Percentiles rank a stretch among this genome's conserved stretches.
Conservation (phyloP, 92 coral and sea anemone species). For the Porites lobata region DNA sequence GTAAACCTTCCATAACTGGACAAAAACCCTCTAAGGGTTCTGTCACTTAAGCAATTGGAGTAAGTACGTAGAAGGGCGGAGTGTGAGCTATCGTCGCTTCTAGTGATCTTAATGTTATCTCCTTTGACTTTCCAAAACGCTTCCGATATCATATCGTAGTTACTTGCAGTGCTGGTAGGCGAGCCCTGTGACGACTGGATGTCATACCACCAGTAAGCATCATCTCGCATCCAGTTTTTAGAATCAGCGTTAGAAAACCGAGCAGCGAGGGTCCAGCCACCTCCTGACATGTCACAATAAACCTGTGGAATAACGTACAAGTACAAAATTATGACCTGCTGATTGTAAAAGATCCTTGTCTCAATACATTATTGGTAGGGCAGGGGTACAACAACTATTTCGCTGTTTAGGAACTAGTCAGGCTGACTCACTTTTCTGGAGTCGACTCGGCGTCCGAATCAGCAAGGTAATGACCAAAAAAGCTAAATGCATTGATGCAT, state of each 20-base stretch:
- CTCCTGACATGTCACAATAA: constrained; percentile 45
- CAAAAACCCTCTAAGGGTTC: constrained; percentile 9
- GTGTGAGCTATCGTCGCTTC: constrained; percentile 48
- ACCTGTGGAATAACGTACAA: background rate
- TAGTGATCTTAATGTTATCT: constrained; percentile 24
- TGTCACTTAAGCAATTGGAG: constrained; percentile 30
- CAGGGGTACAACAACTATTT: too few species aligned
- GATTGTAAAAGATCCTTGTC: too few species aligned
- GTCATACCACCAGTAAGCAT: constrained; percentile 51
- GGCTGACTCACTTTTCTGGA: too few species aligned
- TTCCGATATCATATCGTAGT: constrained; percentile 52
- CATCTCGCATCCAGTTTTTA: constrained; percentile 41
- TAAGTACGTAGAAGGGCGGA: constrained; percentile 45
- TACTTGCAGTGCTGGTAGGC: constrained; percentile 23
- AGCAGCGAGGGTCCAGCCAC: constrained; percentile 47
- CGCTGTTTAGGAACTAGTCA: too few species aligned
- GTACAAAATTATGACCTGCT: too few species aligned
- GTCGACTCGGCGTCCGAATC: too few species aligned
- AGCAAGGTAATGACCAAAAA: too few species aligned
- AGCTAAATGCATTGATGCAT: too few species aligned
- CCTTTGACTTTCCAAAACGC: constrained; percentile 44
- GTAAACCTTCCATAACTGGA: constrained; percentile 42
- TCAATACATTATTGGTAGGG: too few species aligned
- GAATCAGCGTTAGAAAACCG: constrained; percentile 51
- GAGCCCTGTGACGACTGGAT: constrained; percentile 20